Evolutionary conservation across 2,113 vertebrate genomes (phyloP).

Genomic region (human): GRCh38 chr6:156509501-156510000

Average conservation of each 20-base stretch:
- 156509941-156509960: not conserved
- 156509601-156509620: not conserved
- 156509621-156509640: rapidly evolving
- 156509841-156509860: not conserved
- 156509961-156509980: not conserved
- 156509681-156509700: not conserved
- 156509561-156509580: not conserved
- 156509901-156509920: not conserved
- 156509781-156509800: not conserved
- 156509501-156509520: not conserved
- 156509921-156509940: not conserved
- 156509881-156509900: not conserved
- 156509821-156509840: not conserved
- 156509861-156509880: not conserved
- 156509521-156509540: not conserved
- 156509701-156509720: not conserved
- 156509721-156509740: not conserved
- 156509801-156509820: not conserved
- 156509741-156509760: not conserved
- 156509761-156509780: not conserved
- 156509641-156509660: not conserved
- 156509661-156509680: not conserved
- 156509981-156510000: not conserved
- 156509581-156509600: not conserved
- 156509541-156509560: not conserved